Conservation (phyloP, 2,113 vertebrate species). For the Cryptomyrus ogoouensis region DNA sequence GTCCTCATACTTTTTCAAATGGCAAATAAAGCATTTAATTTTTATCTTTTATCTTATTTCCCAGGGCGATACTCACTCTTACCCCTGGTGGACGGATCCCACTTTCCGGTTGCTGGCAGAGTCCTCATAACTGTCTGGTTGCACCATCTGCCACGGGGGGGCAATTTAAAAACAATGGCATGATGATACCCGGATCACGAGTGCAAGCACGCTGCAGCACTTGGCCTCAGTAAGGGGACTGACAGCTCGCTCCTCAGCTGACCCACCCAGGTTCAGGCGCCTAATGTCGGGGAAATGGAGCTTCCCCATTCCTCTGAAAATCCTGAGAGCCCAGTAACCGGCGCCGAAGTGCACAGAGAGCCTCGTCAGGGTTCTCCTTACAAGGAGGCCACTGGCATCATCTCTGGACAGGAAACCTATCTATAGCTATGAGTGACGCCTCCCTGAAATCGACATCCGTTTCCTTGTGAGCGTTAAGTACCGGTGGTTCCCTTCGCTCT, state of each 20-base stretch:
- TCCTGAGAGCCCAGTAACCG: background rate
- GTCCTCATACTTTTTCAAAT: background rate
- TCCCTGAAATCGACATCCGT: background rate
- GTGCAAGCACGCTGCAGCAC: slow-evolving; percentile 35
- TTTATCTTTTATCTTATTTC: slow-evolving; percentile 52
- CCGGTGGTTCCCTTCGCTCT: background rate
- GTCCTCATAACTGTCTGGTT: slow-evolving; percentile 64
- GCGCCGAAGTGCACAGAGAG: background rate
- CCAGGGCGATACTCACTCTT: slow-evolving; percentile 59
- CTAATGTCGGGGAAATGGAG: background rate
- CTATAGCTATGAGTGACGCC: background rate
- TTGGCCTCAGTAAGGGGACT: slow-evolving; percentile 43
- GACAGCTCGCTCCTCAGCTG: slow-evolving; percentile 48
- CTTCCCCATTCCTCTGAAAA: background rate
- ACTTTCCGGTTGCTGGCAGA: slow-evolving; percentile 45
- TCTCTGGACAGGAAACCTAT: background rate
- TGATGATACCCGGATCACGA: slow-evolving; percentile 14
- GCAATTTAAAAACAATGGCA: slow-evolving; percentile 43
- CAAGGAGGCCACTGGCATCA: background rate
- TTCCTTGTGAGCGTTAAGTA: background rate
- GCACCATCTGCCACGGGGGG: slow-evolving; percentile 57
- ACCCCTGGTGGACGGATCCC: background rate
- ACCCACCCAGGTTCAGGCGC: slow-evolving; percentile 22
- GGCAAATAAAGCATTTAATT: background rate
- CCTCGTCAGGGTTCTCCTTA: background rate